Conservation (phyloP, 2,113 vertebrate genomes). For the Steatornis caripensis region DNA sequence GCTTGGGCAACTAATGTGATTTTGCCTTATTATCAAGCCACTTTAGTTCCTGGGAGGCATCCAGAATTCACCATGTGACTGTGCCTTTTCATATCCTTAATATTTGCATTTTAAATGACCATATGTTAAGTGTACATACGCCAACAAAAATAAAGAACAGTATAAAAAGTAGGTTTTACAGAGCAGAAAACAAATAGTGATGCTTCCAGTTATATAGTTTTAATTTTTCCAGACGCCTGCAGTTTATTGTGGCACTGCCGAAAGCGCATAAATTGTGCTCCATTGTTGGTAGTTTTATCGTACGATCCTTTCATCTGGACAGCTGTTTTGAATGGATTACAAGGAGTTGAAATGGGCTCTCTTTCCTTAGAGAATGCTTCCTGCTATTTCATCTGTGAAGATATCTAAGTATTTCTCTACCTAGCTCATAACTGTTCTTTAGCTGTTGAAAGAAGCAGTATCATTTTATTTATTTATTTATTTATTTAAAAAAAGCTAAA, state of each 20-base stretch:
- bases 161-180: not conserved
- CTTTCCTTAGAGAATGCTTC: not conserved
- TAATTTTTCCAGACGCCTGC: slow-evolving; percentile 2
- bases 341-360: not conserved
- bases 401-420: not conserved
- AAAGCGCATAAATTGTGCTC: not conserved
- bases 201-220: not conserved
- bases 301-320: not conserved
- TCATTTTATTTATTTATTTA: not conserved
- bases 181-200: not conserved
- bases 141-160: not conserved
- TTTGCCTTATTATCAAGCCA: slow-evolving; percentile 15
- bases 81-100: slow-evolving; percentile 9
- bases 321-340: not conserved
- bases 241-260: not conserved
- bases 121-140: slow-evolving; percentile 2
- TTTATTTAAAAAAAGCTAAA: not conserved
- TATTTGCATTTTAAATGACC: slow-evolving; percentile 48
- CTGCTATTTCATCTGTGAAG: not conserved
- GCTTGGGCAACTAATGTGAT: not conserved
- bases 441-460: not conserved
- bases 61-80: not conserved
- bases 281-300: not conserved
- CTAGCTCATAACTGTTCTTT: not conserved
- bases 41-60: not conserved